Base-by-base conservation (phyloP, 2,888 invertebrate species). In the Agrochola litura region DNA sequence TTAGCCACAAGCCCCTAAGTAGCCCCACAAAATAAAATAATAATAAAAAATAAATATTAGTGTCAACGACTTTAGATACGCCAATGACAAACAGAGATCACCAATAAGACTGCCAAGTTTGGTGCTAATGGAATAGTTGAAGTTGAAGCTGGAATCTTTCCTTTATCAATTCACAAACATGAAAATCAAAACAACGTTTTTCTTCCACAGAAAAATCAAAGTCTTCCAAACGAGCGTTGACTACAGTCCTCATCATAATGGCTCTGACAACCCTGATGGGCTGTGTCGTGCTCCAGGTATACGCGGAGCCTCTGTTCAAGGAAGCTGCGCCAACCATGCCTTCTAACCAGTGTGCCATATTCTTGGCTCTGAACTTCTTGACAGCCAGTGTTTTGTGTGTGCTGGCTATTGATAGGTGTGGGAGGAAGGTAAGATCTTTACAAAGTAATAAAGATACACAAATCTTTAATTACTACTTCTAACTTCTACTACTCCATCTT, bases 301-400 rank as follows among this genome's bases (percentile, higher is more conserved):
- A 95, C 76, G 96, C 96, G 0, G 96, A 96, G 77, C 93, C 95
- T 0, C 88, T 96, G 12, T 95, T 96, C 88, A 92, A 91, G 63
- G 94, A 95, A 67, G 96, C 96, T 0, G 92, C 95, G 0, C 96
- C 96, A 0, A 92, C 94, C 0, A 92, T 96, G 92, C 91, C 94
- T 6, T 89, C 96, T 0, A 96, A 94, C 81, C 90, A 92, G 69
- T 95, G 95, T 65, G 94, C 96, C 2, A 94, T 96, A 70, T 87
- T 94, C 16, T 80, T 96, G 56, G 96, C 95, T 0, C 58, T 95
- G 0, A 93, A 93, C 69, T 94, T 94, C 46, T 71, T 95, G 41
- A 63, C 92, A 1, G 93, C 94, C 2, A 93, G 94, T 46, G 49
- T 93, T 0, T 77, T 94, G 2, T 95, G 95, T 70, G 92, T 92